Evolutionary conservation across 2,888 invertebrate species (phyloP).

Genomic region (Polydesmus complanatus): DNA sequence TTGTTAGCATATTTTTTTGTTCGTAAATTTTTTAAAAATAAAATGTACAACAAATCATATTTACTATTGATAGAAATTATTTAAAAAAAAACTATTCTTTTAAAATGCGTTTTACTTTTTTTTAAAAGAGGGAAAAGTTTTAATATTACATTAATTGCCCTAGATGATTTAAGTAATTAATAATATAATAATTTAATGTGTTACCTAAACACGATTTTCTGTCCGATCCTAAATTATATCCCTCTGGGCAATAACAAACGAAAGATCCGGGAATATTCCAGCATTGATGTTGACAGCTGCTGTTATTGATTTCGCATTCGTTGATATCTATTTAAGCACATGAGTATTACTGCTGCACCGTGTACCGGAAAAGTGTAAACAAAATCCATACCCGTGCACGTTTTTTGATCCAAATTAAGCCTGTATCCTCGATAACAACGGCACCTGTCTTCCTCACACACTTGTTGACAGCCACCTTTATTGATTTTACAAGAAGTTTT

Average conservation of each 20-base stretch:
- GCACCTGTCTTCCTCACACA: conserved; percentile 14
- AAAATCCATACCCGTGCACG: conserved; percentile 13
- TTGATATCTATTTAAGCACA: conserved; percentile 24
- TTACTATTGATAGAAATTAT: too few relatives aligned
- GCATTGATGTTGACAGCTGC: conserved; percentile 42
- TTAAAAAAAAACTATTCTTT: too few relatives aligned
- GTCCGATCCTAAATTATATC: conserved; percentile 32
- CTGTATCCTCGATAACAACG: conserved; percentile 14
- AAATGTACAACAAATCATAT: too few relatives aligned
- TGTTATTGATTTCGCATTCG: conserved; percentile 37
- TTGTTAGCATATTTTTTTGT: too few relatives aligned
- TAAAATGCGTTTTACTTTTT: too few relatives aligned
- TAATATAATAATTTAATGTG: too few relatives aligned
- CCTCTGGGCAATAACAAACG: conserved; percentile 42
- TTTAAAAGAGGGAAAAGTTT: too few relatives aligned
- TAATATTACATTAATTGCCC: too few relatives aligned
- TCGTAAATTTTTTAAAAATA: too few relatives aligned
- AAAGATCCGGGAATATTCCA: conserved; percentile 42
- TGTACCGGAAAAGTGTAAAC: background rate
- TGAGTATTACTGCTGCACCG: background rate
- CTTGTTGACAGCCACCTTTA: conserved; percentile 17
- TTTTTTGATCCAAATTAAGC: conserved; percentile 13
- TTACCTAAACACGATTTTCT: conserved; percentile 20
- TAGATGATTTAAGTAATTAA: too few relatives aligned
- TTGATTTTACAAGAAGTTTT: conserved; percentile 3